These are phyloP conservation scores for Chelonia mydas DNA, from an alignment of 2,797 vertebrate species.

Conservation along the genomic window DNA sequence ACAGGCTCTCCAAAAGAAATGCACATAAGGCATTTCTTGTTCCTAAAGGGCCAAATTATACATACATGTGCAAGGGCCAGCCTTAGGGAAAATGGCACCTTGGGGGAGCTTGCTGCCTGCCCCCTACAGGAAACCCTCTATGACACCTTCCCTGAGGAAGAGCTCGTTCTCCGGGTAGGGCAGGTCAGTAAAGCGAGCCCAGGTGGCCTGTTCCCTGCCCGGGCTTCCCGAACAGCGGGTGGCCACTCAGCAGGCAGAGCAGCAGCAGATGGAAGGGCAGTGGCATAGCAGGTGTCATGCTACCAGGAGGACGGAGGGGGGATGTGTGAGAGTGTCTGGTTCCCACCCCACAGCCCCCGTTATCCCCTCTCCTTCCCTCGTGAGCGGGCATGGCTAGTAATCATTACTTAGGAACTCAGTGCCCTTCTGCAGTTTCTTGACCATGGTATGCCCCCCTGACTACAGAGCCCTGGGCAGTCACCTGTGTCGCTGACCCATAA, in stretches of 20 bases:
- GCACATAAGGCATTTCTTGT: neutral
- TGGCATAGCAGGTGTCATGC: neutral
- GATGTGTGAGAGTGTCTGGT: neutral
- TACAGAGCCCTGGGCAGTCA: neutral
- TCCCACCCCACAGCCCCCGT: neutral
- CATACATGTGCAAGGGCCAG: rapidly evolving
- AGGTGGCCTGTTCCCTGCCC: neutral
- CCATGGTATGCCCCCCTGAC: neutral
- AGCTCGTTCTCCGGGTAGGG: too few relatives aligned
- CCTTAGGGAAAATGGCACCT: neutral
- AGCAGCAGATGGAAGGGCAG: neutral
- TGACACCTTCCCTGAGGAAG: too few relatives aligned
- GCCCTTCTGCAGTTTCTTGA: neutral
- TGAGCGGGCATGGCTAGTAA: too few relatives aligned
- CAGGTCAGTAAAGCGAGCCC: too few relatives aligned
- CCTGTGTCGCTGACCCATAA: too few relatives aligned
- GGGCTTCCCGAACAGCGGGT: neutral
- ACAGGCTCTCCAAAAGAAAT: neutral
- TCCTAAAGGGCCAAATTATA: neutral
- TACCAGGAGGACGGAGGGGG: neutral
- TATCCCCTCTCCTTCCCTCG: neutral
- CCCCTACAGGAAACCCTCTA: neutral
- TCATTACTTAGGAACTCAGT: too few relatives aligned
- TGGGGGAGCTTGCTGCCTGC: neutral
- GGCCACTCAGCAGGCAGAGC: too few relatives aligned